Evolutionary conservation across 2,888 invertebrate species (phyloP).

Genomic region (Napeogenes sylphis): DNA sequence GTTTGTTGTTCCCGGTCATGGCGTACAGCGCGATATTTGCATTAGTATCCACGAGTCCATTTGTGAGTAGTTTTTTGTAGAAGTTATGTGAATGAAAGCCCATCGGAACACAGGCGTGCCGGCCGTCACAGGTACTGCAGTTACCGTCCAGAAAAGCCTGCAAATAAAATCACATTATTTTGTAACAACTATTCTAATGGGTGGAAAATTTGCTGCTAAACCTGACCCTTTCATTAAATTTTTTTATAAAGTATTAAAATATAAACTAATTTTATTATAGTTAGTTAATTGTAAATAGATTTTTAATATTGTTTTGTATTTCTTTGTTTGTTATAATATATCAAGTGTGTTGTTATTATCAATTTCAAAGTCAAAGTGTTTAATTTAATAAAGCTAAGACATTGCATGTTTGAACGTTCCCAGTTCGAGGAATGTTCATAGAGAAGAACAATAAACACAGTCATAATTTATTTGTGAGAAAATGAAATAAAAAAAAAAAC

Average conservation of each 20-base stretch:
- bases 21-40: slow-evolving; percentile 81
- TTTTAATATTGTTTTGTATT: too few relatives aligned
- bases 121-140: slow-evolving; percentile 83
- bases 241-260: too few relatives aligned
- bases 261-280: too few relatives aligned
- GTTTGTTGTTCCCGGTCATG: slow-evolving; percentile 82
- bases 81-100: slow-evolving; percentile 79
- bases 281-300: not conserved
- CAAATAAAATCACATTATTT: not conserved
- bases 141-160: slow-evolving; percentile 83
- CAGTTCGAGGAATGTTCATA: too few relatives aligned
- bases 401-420: too few relatives aligned
- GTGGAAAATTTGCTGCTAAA: too few relatives aligned
- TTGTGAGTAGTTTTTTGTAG: slow-evolving; percentile 69
- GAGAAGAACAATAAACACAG: too few relatives aligned
- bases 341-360: not conserved
- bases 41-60: slow-evolving; percentile 64
- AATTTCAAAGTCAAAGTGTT: not conserved
- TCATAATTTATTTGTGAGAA: too few relatives aligned
- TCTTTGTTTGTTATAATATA: too few relatives aligned
- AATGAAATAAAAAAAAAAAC: too few relatives aligned
- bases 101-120: slow-evolving; percentile 83
- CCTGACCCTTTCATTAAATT: too few relatives aligned
- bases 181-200: not conserved
- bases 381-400: too few relatives aligned